Base-by-base conservation (phyloP, 2,888 invertebrate genomes). In the Synergus laeviventris region DNA sequence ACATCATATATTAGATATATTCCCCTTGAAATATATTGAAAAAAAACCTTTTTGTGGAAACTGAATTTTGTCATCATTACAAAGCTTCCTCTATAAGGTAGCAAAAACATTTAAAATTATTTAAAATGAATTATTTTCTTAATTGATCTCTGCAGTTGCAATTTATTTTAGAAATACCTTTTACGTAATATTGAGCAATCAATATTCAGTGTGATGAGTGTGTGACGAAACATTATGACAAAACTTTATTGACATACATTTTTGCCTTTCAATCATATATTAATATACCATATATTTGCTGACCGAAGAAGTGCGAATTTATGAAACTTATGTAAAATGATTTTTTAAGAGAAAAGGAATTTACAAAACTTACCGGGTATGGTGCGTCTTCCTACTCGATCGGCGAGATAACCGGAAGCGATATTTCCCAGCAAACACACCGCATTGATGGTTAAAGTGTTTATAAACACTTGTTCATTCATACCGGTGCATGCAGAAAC, bases 381-480 rank as follows among this genome's bases (percentile, higher is more conserved):
- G 3, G 87, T 87, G 14, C 88, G 86, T 45, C 89, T 85, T 45
- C 87, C 87, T 4, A 91, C 84, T 9, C 85, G 85, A 78, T 89
- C 86, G 14, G 91, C 94, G 0, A 94, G 91, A 86, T 93, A 93
- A 14, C 95, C 94, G 21, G 94, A 94, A 31, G 93, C 84, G 45
- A 94, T 86, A 88, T 95, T 95, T 86, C 94, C 93, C 0, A 94
- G 85, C 36, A 94, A 92, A 85, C 95, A 95, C 7, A 93, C 93
- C 0, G 92, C 91, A 0, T 95, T 95, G 83, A 95, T 94, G 79
- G 93, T 92, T 80, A 95, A 92, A 70, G 95, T 93, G 70, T 94
- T 93, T 84, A 93, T 91, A 86, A 95, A 95, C 2, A 95, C 94
- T 0, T 91, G 91, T 0, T 92, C 90, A 86, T 95, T 94, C 80